Evolutionary conservation across 2,888 invertebrate species (phyloP).

Genomic region (Pseudolycoriella hygida): DNA sequence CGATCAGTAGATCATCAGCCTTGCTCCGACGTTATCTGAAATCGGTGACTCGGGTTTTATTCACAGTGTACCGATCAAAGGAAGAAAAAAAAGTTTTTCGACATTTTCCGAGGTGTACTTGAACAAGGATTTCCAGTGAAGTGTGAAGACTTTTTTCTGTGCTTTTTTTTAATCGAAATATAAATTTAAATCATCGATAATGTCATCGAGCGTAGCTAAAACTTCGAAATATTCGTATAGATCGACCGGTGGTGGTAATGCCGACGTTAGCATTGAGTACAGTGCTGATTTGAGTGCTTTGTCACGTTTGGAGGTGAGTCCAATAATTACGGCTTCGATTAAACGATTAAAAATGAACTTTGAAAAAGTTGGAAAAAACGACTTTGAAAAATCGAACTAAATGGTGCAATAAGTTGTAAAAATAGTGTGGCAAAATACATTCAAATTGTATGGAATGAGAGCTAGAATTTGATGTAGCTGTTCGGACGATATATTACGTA

Average conservation of each 20-base stretch:
- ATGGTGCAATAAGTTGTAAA: too few species aligned
- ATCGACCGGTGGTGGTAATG: slow-evolving; percentile 64
- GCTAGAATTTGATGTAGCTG: too few species aligned
- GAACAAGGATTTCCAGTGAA: background rate
- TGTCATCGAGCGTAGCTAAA: slow-evolving; percentile 62
- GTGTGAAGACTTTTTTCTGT: background rate
- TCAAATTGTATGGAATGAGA: too few species aligned
- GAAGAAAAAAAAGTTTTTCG: background rate
- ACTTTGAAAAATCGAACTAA: background rate
- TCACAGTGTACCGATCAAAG: background rate
- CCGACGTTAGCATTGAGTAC: slow-evolving; percentile 91
- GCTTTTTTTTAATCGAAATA: slow-evolving; percentile 10
- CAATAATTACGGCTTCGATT: background rate
- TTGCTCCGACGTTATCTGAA: slow-evolving; percentile 27
- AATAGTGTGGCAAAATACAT: too few species aligned
- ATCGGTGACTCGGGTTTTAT: slow-evolving; percentile 18
- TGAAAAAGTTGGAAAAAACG: background rate
- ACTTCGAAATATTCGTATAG: slow-evolving; percentile 85
- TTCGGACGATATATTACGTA: too few species aligned
- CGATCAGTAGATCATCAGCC: slow-evolving; percentile 34
- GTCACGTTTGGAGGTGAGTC: slow-evolving; percentile 83
- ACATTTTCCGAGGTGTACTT: background rate
- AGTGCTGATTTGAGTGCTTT: slow-evolving; percentile 85
- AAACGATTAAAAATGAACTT: too few species aligned
- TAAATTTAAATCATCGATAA: slow-evolving; percentile 26